Conservation (phyloP, 1,140 invertebrate genomes). For the Ridgeia piscesae region DNA sequence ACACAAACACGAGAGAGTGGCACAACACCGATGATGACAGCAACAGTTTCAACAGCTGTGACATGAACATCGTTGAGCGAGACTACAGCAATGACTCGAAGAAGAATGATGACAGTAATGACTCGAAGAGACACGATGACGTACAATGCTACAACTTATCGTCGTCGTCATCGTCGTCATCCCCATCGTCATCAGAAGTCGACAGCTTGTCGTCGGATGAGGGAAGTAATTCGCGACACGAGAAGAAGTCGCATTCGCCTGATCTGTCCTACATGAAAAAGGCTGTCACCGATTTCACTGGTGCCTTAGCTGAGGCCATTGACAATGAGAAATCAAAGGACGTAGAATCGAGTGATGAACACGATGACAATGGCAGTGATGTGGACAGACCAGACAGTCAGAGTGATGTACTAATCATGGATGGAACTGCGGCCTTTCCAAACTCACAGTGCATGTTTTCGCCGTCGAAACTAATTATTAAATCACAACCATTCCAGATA, state of each 20-base stretch:
- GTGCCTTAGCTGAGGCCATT: not conserved
- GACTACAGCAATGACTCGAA: not conserved
- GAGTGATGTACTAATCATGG: not conserved
- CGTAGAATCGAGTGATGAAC: not conserved
- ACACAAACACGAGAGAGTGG: not conserved
- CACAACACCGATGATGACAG: not conserved
- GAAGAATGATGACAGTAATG: not conserved
- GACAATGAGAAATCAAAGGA: not conserved
- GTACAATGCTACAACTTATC: not conserved
- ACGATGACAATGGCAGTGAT: not conserved
- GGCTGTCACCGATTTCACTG: not conserved
- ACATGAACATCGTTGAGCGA: not conserved
- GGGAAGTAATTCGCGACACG: not conserved
- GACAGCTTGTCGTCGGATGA: not conserved
- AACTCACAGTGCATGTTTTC: not conserved
- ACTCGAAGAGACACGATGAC: not conserved
- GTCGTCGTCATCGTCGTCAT: not conserved
- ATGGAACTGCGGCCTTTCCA: not conserved
- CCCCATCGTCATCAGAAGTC: not conserved
- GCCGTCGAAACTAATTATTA: not conserved
- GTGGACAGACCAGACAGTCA: not conserved
- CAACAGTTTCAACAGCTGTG: not conserved
- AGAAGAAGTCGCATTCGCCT: not conserved
- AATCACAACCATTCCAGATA: not conserved
- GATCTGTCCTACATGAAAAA: not conserved